These are phyloP conservation scores for Pardalotus punctatus DNA, from an alignment of 2,113 vertebrate species.

Conservation along the genomic window DNA sequence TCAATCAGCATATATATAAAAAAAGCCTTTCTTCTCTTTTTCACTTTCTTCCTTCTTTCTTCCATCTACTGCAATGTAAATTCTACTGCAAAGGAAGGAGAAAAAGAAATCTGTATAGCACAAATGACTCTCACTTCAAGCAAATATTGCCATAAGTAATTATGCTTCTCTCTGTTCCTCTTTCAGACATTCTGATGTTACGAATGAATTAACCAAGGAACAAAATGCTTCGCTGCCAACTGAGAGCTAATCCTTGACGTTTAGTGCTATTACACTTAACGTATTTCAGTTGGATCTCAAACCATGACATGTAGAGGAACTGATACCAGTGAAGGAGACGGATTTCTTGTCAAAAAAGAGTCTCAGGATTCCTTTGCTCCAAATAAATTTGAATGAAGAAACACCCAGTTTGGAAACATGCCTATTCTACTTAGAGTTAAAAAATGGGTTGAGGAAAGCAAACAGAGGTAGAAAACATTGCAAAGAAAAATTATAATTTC, in stretches of 20 bases:
- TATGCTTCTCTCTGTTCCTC: constrained; percentile 30
- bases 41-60: constrained; percentile 21
- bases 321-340: background rate
- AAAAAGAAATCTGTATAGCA: background rate
- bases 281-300: constrained; percentile 8
- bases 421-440: background rate
- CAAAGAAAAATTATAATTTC: background rate
- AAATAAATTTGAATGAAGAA: constrained; percentile 36
- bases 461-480: background rate
- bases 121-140: constrained; percentile 34
- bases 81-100: background rate
- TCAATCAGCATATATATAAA: background rate
- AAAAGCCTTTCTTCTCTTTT: background rate
- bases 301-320: background rate
- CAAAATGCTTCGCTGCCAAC: background rate
- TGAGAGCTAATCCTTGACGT: constrained; percentile 12
- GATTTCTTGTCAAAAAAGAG: constrained; percentile 8
- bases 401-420: background rate
- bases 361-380: background rate
- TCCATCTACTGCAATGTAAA: background rate
- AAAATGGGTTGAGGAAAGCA: background rate
- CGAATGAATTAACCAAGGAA: constrained; percentile 42
- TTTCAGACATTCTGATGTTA: constrained; percentile 35
- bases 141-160: constrained; percentile 54
- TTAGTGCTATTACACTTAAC: constrained; percentile 6